Evolutionary conservation across 2,113 vertebrate genomes (phyloP).

Genomic region (Takifugu bimaculatus): DNA sequence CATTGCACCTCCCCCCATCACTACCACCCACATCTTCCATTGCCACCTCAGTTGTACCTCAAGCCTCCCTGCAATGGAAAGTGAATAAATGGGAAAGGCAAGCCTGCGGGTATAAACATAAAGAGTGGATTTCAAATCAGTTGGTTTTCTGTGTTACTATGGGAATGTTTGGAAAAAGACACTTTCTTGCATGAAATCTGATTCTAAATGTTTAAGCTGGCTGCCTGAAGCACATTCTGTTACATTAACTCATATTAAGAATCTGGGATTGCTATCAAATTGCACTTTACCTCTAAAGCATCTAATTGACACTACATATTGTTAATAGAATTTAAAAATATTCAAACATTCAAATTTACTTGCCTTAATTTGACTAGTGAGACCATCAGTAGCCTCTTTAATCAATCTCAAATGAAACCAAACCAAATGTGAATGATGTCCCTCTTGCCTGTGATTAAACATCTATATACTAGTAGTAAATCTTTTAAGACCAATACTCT

Average conservation of each 20-base stretch:
- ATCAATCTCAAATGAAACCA: no score
- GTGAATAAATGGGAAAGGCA: constrained; percentile 45
- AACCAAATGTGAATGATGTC: no score
- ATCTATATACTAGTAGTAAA: no score
- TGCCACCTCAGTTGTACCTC: constrained; percentile 22
- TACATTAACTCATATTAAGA: neutral
- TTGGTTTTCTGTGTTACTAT: constrained; percentile 18
- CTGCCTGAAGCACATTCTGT: neutral
- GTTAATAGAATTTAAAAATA: no score
- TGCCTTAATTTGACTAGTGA: no score
- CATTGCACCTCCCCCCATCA: constrained; percentile 5
- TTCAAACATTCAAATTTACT: no score
- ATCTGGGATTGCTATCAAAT: no score
- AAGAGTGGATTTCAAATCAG: constrained; percentile 32
- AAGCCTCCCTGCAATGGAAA: constrained; percentile 17
- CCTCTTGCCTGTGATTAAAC: no score
- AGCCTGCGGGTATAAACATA: constrained; percentile 24
- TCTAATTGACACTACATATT: no score
- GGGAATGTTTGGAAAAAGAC: constrained; percentile 9
- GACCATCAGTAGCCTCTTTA: no score
- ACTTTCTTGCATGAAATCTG: constrained; percentile 2
- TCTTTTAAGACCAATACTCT: no score
- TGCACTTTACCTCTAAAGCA: no score
- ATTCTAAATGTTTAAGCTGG: constrained; percentile 1
- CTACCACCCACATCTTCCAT: constrained; percentile 8